A percentile compares a stretch with the other conserved stretches of the same genome.
Conservation (phyloP, 2,888 invertebrate genomes). For the Acrobasis consociella region DNA sequence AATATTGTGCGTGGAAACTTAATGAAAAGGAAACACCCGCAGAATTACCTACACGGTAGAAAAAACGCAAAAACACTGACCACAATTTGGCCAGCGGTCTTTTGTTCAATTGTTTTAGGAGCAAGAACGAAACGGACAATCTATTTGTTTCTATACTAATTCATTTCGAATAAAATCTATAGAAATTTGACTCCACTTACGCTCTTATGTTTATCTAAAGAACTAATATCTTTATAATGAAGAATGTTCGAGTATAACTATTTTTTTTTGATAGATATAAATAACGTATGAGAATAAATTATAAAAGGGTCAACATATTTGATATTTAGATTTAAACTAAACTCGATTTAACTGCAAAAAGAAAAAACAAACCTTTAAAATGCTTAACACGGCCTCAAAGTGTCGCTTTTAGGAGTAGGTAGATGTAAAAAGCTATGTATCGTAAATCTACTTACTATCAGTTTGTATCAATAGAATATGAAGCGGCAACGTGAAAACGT, state of each 20-base stretch:
- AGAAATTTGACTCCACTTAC: too few species aligned
- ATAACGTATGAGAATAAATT: too few species aligned
- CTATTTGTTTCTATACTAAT: too few species aligned
- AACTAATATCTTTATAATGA: too few species aligned
- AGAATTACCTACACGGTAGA: slow-evolving; percentile 52
- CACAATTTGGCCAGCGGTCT: slow-evolving; percentile 8
- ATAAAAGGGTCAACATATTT: too few species aligned
- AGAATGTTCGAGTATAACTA: too few species aligned
- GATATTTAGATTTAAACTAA: too few species aligned
- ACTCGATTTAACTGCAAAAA: not conserved
- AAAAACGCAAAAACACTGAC: slow-evolving; percentile 39
- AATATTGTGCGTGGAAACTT: slow-evolving; percentile 77
- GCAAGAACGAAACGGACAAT: not conserved
- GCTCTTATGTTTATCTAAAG: too few species aligned
- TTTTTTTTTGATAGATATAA: too few species aligned
- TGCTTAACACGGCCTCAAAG: not conserved
- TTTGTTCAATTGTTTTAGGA: slow-evolving; percentile 3
- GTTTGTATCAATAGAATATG: slow-evolving; percentile 55
- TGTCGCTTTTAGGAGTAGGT: slow-evolving; percentile 24
- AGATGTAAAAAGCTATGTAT: slow-evolving; percentile 26
- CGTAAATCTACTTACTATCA: slow-evolving; percentile 41
- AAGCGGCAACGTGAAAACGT: slow-evolving; percentile 52
- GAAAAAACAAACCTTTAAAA: not conserved
- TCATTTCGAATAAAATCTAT: too few species aligned
- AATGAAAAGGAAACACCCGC: slow-evolving; percentile 71